These are phyloP conservation scores for Melanotaenia maccullochi DNA, from an alignment of 2,797 vertebrate genomes.

Conservation along the genomic window DNA sequence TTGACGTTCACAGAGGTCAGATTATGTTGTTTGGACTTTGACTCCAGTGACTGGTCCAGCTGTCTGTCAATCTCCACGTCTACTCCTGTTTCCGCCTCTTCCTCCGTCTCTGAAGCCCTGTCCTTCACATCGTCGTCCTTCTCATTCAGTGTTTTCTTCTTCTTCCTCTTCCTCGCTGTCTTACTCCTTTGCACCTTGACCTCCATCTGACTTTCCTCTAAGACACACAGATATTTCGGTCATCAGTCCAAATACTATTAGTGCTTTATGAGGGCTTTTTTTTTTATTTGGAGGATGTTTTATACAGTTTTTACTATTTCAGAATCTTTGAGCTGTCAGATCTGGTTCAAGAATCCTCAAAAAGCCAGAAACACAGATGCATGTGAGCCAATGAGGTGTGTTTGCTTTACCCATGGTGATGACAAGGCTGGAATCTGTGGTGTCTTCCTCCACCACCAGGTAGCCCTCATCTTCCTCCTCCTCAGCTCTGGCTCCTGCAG, in stretches of 20 bases:
- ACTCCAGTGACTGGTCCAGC: slow-evolving; percentile 91
- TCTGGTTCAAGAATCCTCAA: neutral
- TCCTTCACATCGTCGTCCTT: slow-evolving; percentile 29
- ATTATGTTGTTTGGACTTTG: slow-evolving; percentile 93
- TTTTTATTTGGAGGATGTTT: neutral
- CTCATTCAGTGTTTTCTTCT: slow-evolving; percentile 47
- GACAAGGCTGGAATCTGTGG: slow-evolving; percentile 74
- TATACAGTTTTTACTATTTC: neutral
- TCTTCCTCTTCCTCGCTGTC: slow-evolving; percentile 52
- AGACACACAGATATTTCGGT: slow-evolving; percentile 1
- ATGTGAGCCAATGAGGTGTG: slow-evolving; percentile 1
- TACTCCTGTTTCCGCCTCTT: slow-evolving; percentile 45
- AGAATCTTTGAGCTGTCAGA: neutral
- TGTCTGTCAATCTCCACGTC: slow-evolving; percentile 88
- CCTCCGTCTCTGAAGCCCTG: slow-evolving; percentile 51
- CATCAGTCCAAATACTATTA: neutral
- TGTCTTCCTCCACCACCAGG: slow-evolving; percentile 72
- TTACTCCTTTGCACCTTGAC: slow-evolving; percentile 49
- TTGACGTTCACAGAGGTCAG: slow-evolving; percentile 92
- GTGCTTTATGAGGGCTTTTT: neutral
- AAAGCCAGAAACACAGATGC: neutral
- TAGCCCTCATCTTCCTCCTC: slow-evolving; percentile 47
- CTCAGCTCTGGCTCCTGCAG: slow-evolving; percentile 17
- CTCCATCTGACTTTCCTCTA: slow-evolving; percentile 64
- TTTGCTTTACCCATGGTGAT: slow-evolving; percentile 76